A percentile compares a stretch with the other conserved stretches of the same genome.
phyloP scores from a whole-genome alignment of 2,113 vertebrate species.

The Podocnemis expansa region DNA sequence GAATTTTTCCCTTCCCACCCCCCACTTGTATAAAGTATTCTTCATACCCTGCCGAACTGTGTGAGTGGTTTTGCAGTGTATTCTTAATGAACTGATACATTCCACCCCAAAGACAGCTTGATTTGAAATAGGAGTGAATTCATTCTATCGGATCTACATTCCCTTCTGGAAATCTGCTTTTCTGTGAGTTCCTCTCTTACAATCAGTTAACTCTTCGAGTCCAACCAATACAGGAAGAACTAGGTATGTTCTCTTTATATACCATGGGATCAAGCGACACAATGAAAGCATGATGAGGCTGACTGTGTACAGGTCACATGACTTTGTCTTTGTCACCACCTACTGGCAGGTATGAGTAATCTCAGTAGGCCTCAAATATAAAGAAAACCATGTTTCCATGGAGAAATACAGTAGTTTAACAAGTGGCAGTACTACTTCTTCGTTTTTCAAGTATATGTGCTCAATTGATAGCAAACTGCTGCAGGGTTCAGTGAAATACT shows the following conservation, averaged over 20 bases:
- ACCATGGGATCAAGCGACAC: not conserved
- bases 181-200: not conserved
- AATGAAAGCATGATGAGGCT: not conserved
- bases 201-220: not conserved
- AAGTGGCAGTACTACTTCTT: not conserved
- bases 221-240: not conserved
- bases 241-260: not conserved
- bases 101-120: not conserved
- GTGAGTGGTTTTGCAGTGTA: not conserved
- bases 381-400: not conserved
- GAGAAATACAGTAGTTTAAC: not conserved
- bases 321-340: not conserved
- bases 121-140: not conserved
- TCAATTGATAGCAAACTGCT: not conserved
- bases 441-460: not conserved
- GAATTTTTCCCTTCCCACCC: not conserved
- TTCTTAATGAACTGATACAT: not conserved
- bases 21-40: not conserved
- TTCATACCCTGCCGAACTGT: not conserved
- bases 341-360: not conserved
- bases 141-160: not conserved
- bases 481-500: constrained; percentile 39
- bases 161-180: not conserved
- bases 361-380: not conserved
- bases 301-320: rapidly evolving